Evolutionary conservation across 2,797 vertebrate genomes (phyloP), one percentile per base, ranked within the genome.

Genomic region (Alexandromys oeconomus): DNA sequence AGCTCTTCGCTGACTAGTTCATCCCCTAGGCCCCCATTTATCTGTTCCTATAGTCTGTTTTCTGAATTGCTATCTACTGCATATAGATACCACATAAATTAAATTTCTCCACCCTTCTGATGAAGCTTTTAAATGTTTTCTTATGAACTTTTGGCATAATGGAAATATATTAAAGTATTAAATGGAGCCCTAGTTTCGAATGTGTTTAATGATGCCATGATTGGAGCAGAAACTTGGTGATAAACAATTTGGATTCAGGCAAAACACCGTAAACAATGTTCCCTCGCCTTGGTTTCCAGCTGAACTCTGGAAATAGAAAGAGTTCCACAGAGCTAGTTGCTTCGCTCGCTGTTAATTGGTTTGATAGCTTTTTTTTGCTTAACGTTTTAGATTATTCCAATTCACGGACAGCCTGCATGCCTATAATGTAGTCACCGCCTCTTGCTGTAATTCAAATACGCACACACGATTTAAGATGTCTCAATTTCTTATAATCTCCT

Each of bases 21-120:
- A 1, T 65, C 6, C 1, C 5, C 7, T 37, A 40, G 57, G 1
- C 1, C 17, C 46, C 84, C 54, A 11, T 37, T 96, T 65, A 46
- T 77, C 74, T 93, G 92, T 17, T 97, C 67, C 79, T 92, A 78
- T 87, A 54, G 6, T 76, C n/a, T 21, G 73, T 93, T 37, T 96
- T 65, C 2, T 21, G 73, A 5, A 0, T 92, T 85, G 94, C 93
- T 86, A 67, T 73, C 77, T 90, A 82, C 21, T 96, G 73, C 54
- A 21, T 91, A 61, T 67, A 87, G 54, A 43, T 76, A 93, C 57
- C 63, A 13, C 12, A 0, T 96, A 97, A 54, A 27, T 88, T 97
- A 4, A n/a, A 43, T 61, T 79, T 40, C 6, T 89, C 80, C 57
- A 21, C 1, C 3, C 12, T 94, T 91, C 59, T 80, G 43, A 89